These are phyloP conservation scores for Cylloceria caligata DNA, from an alignment of 2,888 invertebrate genomes.

Conservation along the genomic window DNA sequence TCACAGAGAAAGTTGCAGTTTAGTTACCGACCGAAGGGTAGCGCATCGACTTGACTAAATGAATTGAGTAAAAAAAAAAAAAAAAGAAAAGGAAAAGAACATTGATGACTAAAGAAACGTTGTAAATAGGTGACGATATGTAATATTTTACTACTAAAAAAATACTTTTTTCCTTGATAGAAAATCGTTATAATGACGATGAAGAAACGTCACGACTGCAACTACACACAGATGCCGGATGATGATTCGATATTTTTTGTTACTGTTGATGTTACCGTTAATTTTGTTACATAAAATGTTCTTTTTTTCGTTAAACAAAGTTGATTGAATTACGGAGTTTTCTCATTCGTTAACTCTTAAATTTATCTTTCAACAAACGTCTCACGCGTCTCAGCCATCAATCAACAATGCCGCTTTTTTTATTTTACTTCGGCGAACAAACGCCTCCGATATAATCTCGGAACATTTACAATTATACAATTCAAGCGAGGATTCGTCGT, in stretches of 20 bases:
- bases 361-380: constrained; percentile 12
- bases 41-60: too few species aligned
- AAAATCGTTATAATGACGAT: constrained; percentile 24
- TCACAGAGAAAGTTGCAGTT: too few species aligned
- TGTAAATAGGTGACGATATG: constrained; percentile 36
- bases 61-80: too few species aligned
- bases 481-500: constrained; percentile 16
- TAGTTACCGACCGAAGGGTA: too few species aligned
- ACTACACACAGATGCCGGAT: constrained; percentile 31
- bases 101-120: not conserved
- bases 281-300: constrained; percentile 24
- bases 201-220: constrained; percentile 20
- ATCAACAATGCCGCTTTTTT: not conserved
- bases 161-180: constrained; percentile 27
- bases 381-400: constrained; percentile 1
- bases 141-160: constrained; percentile 49
- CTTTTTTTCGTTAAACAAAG: not conserved
- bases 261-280: not conserved
- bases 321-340: not conserved
- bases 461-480: constrained; percentile 30
- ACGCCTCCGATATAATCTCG: not conserved
- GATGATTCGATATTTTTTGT: constrained; percentile 32
- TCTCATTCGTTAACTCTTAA: not conserved
- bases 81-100: not conserved
- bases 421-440: constrained; percentile 1